phyloP scores from a whole-genome alignment of 2,797 vertebrate genomes.

The Natrix natrix region DNA sequence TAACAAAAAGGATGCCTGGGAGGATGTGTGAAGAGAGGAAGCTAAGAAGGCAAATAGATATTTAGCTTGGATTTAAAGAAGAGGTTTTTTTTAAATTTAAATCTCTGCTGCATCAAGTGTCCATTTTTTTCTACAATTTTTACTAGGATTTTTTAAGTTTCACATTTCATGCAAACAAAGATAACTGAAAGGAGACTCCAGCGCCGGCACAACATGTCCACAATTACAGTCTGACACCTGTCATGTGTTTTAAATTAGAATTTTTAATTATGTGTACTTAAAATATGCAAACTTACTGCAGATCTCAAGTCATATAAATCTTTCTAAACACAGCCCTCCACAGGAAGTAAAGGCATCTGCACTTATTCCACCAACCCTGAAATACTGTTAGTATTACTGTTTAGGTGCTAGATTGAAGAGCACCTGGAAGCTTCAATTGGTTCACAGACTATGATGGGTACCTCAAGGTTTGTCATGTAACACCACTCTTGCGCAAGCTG shows the following conservation, averaged over 20 bases:
- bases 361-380: neutral
- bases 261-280: neutral
- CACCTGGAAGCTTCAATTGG: neutral
- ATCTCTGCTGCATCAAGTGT: neutral
- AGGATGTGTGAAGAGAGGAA: neutral
- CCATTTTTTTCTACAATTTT: neutral
- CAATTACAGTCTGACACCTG: neutral
- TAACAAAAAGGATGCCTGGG: neutral
- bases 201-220: neutral
- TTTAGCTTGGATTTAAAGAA: neutral
- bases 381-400: too few species aligned
- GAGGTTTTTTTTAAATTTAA: neutral
- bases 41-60: neutral
- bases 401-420: neutral
- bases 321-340: neutral
- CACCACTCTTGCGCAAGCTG: neutral
- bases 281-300: neutral
- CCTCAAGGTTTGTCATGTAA: neutral
- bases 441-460: neutral
- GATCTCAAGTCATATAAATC: neutral
- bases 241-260: neutral
- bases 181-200: neutral
- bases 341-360: neutral
- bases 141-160: neutral
- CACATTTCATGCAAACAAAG: neutral